Evolutionary conservation across 2,113 vertebrate genomes (phyloP).

Genomic region (Pantherophis guttatus): DNA sequence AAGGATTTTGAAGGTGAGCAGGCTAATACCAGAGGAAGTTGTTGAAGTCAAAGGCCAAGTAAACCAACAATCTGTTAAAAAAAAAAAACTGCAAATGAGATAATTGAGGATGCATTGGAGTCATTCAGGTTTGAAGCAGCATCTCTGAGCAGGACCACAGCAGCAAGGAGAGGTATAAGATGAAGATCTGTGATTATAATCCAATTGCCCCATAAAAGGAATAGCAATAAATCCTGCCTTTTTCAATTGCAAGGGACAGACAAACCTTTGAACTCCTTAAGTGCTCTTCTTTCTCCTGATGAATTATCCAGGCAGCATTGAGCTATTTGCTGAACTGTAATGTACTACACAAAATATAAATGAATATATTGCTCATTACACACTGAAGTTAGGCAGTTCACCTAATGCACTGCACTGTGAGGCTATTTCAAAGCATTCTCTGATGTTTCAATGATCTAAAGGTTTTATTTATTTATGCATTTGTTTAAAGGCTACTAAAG

Average conservation of each 20-base stretch:
- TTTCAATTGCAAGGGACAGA: constrained; percentile 50
- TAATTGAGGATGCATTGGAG: not conserved
- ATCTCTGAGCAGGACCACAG: not conserved
- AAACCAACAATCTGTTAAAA: not conserved
- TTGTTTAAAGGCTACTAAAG: constrained; percentile 48
- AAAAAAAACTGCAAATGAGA: not conserved
- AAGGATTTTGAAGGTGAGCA: not conserved
- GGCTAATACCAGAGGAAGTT: not conserved
- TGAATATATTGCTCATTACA: constrained; percentile 69
- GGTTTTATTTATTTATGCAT: constrained; percentile 56
- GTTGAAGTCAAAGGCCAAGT: not conserved
- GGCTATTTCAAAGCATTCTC: constrained; percentile 50
- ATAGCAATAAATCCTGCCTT: constrained; percentile 57
- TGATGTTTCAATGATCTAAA: constrained; percentile 50
- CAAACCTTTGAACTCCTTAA: constrained; percentile 62
- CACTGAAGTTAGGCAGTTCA: constrained; percentile 49
- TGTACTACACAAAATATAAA: constrained; percentile 68
- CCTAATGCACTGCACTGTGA: constrained; percentile 57
- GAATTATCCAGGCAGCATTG: constrained; percentile 53
- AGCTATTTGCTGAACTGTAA: constrained; percentile 59
- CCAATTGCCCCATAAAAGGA: constrained; percentile 52
- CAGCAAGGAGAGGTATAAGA: not conserved
- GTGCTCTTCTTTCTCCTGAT: constrained; percentile 53
- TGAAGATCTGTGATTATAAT: constrained; percentile 43
- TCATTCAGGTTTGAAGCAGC: rapidly evolving